Evolutionary conservation across 1,140 invertebrate species (phyloP), one percentile per base, ranked within the genome.

Genomic region (Proales similis): DNA sequence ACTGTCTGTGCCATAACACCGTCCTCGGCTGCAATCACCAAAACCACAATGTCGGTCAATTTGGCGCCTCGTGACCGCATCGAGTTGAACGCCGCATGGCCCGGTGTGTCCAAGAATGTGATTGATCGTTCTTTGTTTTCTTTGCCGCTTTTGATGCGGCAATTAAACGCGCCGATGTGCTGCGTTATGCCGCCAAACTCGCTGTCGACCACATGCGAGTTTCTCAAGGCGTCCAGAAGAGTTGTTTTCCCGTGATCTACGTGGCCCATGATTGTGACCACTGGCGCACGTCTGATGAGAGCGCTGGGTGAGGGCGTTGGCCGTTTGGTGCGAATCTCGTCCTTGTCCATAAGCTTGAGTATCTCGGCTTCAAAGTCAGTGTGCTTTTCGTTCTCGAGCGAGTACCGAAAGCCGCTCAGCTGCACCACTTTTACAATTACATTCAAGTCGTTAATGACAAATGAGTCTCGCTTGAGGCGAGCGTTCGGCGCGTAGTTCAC

Each of bases 101-200:
- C 94, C n/a, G 94, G 94, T n/a, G 94, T 99, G 74, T 99, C 94
- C 49, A 98, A 72, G 79, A 98, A 97, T 6, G 93, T 97, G 30
- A 96, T 84, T 14, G 27, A 42, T 5, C 51, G 9, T 36, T 36
- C 33, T 36, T 9, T 9, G 33, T 20, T 26, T 42, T n/a, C 20
- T 30, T 36, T 6, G 5, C 26, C 26, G 48, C 20, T 19, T 43
- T 65, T 78, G 9, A 36, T 9, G 33, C 33, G 33, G 9, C 80
- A 87, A 71, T 85, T 85, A 78, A 99, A 99, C 30, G 95, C 95
- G 65, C 94, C 95, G 72, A 99, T 97, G 74, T 98, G 93, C 75
- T 99, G 95, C 0, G 95, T 99, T 39, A 99, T 99, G 14, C 95
- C 95, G n/a, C 95, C 95, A 78, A 92, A 94, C 79, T 99, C 95